Conservation (phyloP, 2,797 vertebrate species). For the Percopsis omiscomaycus region DNA sequence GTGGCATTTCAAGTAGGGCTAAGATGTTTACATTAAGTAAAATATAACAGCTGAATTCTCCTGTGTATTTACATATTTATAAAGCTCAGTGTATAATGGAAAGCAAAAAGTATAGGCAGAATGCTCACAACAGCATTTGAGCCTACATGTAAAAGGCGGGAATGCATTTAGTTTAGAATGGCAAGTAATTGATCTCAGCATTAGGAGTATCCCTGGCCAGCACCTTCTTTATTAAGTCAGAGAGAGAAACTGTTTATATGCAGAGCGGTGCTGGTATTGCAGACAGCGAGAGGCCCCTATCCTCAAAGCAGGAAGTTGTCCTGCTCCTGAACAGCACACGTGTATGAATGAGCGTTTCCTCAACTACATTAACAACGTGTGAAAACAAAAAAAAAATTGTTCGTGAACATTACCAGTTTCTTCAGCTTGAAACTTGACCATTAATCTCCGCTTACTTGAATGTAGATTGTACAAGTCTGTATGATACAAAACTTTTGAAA, state of each 20-base stretch:
- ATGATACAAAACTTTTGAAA: too few species aligned
- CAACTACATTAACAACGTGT: too few species aligned
- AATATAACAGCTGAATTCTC: slow-evolving; percentile 50
- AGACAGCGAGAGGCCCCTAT: slow-evolving; percentile 26
- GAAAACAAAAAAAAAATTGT: too few species aligned
- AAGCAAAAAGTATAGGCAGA: slow-evolving; percentile 23
- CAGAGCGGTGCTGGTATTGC: slow-evolving; percentile 36
- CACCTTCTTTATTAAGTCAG: slow-evolving; percentile 48
- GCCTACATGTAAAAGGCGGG: slow-evolving; percentile 8
- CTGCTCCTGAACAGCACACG: slow-evolving; percentile 46
- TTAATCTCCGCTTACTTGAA: too few species aligned
- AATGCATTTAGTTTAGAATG: slow-evolving; percentile 37
- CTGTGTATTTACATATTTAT: slow-evolving; percentile 48
- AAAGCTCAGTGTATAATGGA: slow-evolving; percentile 55
- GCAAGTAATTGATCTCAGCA: slow-evolving; percentile 32
- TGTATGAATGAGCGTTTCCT: slow-evolving; percentile 16
- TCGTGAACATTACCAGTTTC: too few species aligned
- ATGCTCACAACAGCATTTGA: slow-evolving; percentile 23
- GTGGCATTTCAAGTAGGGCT: slow-evolving; percentile 31
- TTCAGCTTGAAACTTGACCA: too few species aligned
- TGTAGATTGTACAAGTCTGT: too few species aligned
- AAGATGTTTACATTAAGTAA: slow-evolving; percentile 40
- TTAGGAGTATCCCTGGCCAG: slow-evolving; percentile 33
- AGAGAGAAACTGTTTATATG: slow-evolving; percentile 52
- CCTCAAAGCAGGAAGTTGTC: slow-evolving; percentile 35